Percentiles rank a stretch among this genome's conserved stretches.
Evolutionary conservation across 2,888 invertebrate species (phyloP).

Genomic region (Serrognathus titanus): DNA sequence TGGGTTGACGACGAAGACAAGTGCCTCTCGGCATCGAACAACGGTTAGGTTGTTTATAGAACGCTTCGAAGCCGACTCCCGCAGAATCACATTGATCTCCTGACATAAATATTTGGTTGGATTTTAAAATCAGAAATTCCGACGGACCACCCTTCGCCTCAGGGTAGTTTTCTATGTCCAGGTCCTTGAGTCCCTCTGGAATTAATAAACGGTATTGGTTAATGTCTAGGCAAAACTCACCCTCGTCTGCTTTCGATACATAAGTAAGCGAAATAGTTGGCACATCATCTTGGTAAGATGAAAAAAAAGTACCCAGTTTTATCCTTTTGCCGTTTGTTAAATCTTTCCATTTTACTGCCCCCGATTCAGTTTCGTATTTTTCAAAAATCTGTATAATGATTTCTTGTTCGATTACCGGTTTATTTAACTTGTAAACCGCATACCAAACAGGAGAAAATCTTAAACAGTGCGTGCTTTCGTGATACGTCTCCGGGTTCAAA

Average conservation of each 20-base stretch:
- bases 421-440: constrained; percentile 51
- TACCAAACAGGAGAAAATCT: constrained; percentile 54
- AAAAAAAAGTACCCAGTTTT: constrained; percentile 42
- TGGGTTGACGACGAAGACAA: constrained; percentile 53
- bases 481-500: constrained; percentile 45
- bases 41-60: constrained; percentile 49
- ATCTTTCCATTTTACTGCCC: constrained; percentile 58
- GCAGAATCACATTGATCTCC: constrained; percentile 52
- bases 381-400: constrained; percentile 49
- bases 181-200: constrained; percentile 38
- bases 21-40: constrained; percentile 45
- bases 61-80: constrained; percentile 53
- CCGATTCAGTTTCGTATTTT: constrained; percentile 52
- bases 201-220: constrained; percentile 41
- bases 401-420: constrained; percentile 54
- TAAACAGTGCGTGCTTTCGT: constrained; percentile 53
- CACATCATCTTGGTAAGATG: constrained; percentile 28
- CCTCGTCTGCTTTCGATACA: constrained; percentile 16
- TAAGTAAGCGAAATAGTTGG: constrained; percentile 40
- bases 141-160: constrained; percentile 43
- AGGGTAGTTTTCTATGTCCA: constrained; percentile 32
- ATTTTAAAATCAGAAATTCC: constrained; percentile 50
- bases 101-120: constrained; percentile 42
- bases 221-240: constrained; percentile 37
- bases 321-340: constrained; percentile 54